Conservation (phyloP, 2,797 vertebrate species). For the Pangasius krempfi region DNA sequence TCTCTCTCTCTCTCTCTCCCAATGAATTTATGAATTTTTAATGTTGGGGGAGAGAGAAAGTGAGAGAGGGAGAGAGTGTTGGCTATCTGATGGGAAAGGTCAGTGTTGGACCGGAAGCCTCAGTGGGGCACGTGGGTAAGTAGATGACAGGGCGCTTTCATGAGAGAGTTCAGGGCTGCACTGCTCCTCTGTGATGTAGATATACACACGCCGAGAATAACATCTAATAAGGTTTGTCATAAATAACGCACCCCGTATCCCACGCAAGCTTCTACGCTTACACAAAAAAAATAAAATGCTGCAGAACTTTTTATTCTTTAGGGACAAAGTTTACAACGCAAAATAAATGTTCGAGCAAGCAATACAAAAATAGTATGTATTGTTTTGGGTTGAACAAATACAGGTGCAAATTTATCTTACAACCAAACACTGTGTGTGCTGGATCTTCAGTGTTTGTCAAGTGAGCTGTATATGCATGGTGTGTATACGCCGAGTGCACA, state of each 20-base stretch:
- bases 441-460: constrained; percentile 18
- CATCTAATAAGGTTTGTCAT: constrained; percentile 32
- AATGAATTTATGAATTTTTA: constrained; percentile 78
- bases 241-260: constrained; percentile 16
- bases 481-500: constrained; percentile 3
- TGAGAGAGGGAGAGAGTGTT: constrained; percentile 51
- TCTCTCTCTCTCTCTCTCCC: constrained; percentile 61
- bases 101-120: constrained; percentile 67
- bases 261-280: constrained; percentile 3
- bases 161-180: constrained; percentile 58
- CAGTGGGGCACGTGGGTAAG: constrained; percentile 60
- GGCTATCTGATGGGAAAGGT: constrained; percentile 74
- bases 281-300: constrained; percentile 22
- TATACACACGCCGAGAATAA: constrained; percentile 36
- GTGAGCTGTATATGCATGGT: not conserved
- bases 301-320: constrained; percentile 37
- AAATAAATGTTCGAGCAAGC: constrained; percentile 44
- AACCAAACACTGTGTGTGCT: not conserved
- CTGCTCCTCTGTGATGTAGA: constrained; percentile 36
- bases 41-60: constrained; percentile 64
- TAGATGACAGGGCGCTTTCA: constrained; percentile 69
- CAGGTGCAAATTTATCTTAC: constrained; percentile 29
- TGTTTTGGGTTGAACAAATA: constrained; percentile 34
- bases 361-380: constrained; percentile 29
- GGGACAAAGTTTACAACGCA: constrained; percentile 41